phyloP scores from a whole-genome alignment of 2,113 vertebrate genomes.

The Tetrao urogallus region DNA sequence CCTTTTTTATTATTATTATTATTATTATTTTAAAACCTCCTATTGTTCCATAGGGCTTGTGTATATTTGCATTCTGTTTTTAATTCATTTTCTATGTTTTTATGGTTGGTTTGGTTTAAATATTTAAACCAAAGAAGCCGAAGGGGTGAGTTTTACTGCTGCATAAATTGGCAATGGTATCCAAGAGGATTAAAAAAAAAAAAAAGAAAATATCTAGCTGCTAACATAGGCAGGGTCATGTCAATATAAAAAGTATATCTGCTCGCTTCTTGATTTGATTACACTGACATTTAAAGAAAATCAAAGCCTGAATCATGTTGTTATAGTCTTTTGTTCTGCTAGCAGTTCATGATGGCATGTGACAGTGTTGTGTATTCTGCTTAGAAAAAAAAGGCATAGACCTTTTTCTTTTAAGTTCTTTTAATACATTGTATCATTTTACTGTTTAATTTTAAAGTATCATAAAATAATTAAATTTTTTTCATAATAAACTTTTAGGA shows the following conservation, averaged over 20 bases:
- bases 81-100: background rate
- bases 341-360: background rate
- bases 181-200: background rate
- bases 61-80: background rate
- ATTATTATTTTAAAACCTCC: too few species aligned
- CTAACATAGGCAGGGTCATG: background rate
- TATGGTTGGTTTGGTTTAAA: background rate
- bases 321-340: background rate
- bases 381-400: background rate
- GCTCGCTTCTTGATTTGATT: background rate
- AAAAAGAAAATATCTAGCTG: too few species aligned
- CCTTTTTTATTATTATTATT: too few species aligned
- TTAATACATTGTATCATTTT: background rate
- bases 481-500: background rate
- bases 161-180: background rate
- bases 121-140: background rate
- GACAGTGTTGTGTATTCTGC: background rate
- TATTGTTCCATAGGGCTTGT: too few species aligned
- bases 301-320: background rate
- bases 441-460: background rate
- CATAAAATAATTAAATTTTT: background rate
- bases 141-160: background rate
- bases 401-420: background rate
- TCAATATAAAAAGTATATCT: background rate
- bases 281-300: background rate